Evolutionary conservation across 2,113 vertebrate genomes (phyloP).

Genomic region (Clarias macrocephalus): DNA sequence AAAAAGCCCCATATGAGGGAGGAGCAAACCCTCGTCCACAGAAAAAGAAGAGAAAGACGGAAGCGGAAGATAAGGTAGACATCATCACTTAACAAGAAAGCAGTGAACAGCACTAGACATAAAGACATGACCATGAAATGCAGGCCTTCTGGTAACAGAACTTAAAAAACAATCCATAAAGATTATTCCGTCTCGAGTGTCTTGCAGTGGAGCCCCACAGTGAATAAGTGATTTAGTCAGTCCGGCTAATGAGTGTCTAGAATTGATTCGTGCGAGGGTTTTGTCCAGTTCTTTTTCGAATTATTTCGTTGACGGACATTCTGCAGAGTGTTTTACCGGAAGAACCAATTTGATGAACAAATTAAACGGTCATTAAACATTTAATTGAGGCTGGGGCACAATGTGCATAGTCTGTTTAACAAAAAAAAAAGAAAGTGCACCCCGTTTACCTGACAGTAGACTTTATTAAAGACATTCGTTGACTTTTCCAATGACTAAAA

Average conservation of each 20-base stretch:
- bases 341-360: conserved; percentile 13
- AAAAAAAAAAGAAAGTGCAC: neutral
- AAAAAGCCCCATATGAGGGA: conserved; percentile 36
- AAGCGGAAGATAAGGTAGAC: conserved; percentile 59
- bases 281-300: neutral
- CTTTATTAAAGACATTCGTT: neutral
- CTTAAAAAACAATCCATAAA: neutral
- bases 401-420: conserved; percentile 13
- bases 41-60: conserved; percentile 57
- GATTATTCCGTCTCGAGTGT: neutral
- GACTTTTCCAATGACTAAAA: conserved; percentile 9
- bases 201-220: neutral
- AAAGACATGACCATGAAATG: neutral
- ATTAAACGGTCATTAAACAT: conserved; percentile 19
- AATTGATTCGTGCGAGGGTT: neutral
- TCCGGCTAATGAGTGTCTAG: conserved; percentile 2
- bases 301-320: conserved; percentile 5
- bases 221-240: neutral
- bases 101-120: neutral
- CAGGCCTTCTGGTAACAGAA: conserved; percentile 5
- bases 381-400: neutral
- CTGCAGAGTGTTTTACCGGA: conserved; percentile 7
- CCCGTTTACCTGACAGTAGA: neutral
- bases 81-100: conserved; percentile 6
- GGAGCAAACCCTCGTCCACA: neutral